Evolutionary conservation across 2,888 invertebrate species (phyloP).

Genomic region (Desoria tigrina): DNA sequence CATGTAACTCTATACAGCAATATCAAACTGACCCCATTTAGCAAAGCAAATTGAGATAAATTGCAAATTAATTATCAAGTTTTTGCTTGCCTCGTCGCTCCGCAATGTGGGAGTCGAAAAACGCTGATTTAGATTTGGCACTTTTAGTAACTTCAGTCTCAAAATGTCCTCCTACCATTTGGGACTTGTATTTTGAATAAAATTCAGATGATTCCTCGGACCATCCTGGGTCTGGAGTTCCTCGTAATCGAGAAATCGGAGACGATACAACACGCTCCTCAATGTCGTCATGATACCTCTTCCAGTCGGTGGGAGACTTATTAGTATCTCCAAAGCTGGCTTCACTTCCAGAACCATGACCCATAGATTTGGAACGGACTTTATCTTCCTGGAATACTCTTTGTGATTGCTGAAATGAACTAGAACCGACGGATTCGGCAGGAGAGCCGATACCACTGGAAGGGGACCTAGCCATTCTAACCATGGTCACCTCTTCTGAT

Average conservation of each 20-base stretch:
- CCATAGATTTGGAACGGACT: too few relatives aligned
- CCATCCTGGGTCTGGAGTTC: constrained; percentile 14
- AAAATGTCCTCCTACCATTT: constrained; percentile 62
- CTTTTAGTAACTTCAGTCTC: constrained; percentile 64
- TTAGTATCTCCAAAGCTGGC: background rate
- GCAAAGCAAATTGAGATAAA: too few relatives aligned
- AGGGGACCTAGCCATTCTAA: constrained; percentile 38
- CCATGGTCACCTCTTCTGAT: constrained; percentile 32
- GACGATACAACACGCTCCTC: constrained; percentile 11
- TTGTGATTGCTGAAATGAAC: constrained; percentile 9
- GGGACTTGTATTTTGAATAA: constrained; percentile 42
- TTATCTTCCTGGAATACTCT: constrained; percentile 4
- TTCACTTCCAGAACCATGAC: constrained; percentile 13
- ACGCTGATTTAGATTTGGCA: constrained; percentile 66
- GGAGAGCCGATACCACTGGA: constrained; percentile 35
- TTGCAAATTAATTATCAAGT: too few relatives aligned
- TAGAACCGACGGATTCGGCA: background rate
- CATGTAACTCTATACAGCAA: too few relatives aligned
- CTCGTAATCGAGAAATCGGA: background rate
- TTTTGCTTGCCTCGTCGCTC: constrained; percentile 73
- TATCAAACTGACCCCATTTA: too few relatives aligned
- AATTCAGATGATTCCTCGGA: constrained; percentile 20
- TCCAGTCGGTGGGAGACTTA: background rate
- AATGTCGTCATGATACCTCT: background rate
- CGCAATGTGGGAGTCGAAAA: constrained; percentile 83